phyloP scores from a whole-genome alignment of 1,140 invertebrate species.

The Dinoponera quadriceps region DNA sequence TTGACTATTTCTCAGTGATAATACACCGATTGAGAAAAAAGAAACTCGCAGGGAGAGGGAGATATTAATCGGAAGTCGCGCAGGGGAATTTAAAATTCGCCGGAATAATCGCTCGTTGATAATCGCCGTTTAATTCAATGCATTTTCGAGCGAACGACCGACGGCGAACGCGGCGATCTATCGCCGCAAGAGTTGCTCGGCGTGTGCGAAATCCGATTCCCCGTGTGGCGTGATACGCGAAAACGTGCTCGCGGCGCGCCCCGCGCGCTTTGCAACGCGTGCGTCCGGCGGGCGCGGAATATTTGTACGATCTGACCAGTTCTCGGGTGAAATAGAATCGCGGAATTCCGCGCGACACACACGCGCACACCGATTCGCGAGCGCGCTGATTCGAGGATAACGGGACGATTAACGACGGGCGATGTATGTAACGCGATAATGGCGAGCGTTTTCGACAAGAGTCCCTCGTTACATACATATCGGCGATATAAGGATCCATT shows the following conservation, averaged over 20 bases:
- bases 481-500: neutral
- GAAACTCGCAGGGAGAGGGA: neutral
- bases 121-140: conserved; percentile 1
- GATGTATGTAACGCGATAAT: neutral
- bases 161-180: neutral
- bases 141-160: conserved; percentile 33
- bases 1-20: no score
- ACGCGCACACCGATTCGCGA: neutral
- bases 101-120: neutral
- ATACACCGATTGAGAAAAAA: no score
- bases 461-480: neutral
- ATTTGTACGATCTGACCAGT: conserved; percentile 36
- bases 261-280: neutral
- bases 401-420: conserved; percentile 48
- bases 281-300: conserved; percentile 15
- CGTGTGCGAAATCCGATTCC: conserved; percentile 63
- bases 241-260: conserved; percentile 46
- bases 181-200: conserved; percentile 40
- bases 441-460: conserved; percentile 11
- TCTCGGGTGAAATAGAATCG: conserved; percentile 30
- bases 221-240: conserved; percentile 58
- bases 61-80: no score
- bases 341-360: conserved; percentile 24
- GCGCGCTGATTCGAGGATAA: neutral
- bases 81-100: neutral